phyloP scores from a whole-genome alignment of 2,797 vertebrate genomes.

The Sebastes baramenuke region DNA sequence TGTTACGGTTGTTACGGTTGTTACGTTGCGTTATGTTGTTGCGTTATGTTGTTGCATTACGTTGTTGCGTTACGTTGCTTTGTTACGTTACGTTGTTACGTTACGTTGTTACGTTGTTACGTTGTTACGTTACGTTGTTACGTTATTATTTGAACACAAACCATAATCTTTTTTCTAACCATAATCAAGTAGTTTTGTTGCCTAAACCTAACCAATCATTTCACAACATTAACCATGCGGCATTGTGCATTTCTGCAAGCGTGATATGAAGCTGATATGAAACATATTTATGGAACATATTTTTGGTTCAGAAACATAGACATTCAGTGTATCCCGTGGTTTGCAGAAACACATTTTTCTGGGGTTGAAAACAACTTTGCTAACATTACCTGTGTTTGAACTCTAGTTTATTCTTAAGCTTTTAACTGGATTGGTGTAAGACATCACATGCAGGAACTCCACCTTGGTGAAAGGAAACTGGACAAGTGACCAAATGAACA shows the following conservation, averaged over 20 bases:
- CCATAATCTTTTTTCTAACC: not conserved
- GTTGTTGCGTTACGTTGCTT: too few species aligned
- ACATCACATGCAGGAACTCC: not conserved
- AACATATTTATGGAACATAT: not conserved
- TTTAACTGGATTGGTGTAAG: not conserved
- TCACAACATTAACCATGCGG: not conserved
- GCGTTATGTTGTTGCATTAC: too few species aligned
- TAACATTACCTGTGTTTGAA: not conserved
- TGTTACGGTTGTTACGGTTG: too few species aligned
- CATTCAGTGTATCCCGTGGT: not conserved
- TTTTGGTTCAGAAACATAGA: not conserved
- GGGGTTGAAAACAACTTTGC: not conserved
- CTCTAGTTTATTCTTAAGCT: not conserved
- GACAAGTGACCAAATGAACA: not conserved
- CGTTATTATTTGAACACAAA: not conserved
- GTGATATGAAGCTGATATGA: not conserved
- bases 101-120: not conserved
- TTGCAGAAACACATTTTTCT: not conserved
- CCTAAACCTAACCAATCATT: not conserved
- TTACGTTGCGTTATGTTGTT: not conserved
- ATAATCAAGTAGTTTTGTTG: not conserved
- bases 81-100: too few species aligned
- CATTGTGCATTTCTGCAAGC: not conserved
- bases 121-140: not conserved
- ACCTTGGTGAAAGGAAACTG: not conserved